Conservation (phyloP, 2,797 vertebrate species). For the Podargus strigoides region DNA sequence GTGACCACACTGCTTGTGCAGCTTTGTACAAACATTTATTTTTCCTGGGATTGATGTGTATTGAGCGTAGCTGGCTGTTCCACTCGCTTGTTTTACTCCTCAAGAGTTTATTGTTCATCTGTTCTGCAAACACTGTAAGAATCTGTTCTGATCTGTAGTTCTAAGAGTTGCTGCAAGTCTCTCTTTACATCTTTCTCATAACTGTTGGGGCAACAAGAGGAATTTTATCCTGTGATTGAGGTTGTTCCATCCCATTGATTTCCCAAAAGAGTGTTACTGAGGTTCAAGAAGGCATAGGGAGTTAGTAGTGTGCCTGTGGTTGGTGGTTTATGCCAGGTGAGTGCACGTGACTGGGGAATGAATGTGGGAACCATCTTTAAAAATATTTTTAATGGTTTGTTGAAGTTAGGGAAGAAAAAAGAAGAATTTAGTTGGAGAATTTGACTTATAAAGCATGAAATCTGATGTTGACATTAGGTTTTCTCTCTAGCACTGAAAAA, state of each 20-base stretch:
- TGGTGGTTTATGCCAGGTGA: background rate
- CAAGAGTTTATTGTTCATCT: background rate
- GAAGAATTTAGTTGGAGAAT: background rate
- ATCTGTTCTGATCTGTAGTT: background rate
- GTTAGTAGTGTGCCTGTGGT: background rate
- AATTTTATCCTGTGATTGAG: background rate
- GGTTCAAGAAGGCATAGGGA: background rate
- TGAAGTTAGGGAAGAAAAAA: background rate
- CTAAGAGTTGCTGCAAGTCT: background rate
- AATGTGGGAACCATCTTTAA: background rate
- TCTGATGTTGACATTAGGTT: background rate
- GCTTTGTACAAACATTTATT: conserved; percentile 49
- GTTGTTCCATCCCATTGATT: background rate
- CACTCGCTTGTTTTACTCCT: background rate
- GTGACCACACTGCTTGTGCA: background rate
- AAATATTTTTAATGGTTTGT: background rate
- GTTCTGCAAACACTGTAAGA: background rate
- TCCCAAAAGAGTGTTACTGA: background rate
- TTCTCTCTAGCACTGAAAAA: background rate
- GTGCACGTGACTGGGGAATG: background rate
- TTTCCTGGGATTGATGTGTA: background rate
- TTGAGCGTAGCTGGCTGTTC: background rate
- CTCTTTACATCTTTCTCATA: background rate
- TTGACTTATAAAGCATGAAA: background rate
- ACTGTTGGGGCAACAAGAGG: background rate